Evolutionary conservation across 2,888 invertebrate species (phyloP), one percentile per base, ranked within the genome.

Genomic region (Diplazon laetatorius): DNA sequence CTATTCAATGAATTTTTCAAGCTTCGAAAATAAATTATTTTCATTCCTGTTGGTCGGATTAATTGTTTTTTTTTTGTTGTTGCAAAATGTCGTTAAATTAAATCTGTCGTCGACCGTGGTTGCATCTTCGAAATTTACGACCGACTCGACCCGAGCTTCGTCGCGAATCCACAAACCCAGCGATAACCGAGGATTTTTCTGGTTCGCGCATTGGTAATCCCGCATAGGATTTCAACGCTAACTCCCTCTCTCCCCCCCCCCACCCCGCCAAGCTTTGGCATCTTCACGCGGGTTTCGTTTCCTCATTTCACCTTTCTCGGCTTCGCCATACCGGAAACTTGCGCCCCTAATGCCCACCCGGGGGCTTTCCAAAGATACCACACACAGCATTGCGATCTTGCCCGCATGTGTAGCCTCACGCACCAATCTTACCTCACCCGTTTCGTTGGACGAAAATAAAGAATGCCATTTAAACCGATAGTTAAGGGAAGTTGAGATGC

Each of bases 401-500:
- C 48, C 35, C 68, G 35, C 25, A 25, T 66, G 30, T 63, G 20
- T 5, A n/a, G n/a, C n/a, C n/a, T 6, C 35, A 55, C 35, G 10
- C 10, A 39, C 65, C 35, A 48, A 63, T 68, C 16, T 50, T 42
- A 48, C 55, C 52, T 74, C 48, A 60, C 50, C 22, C 50, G 4
- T 44, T 55, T 68, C 71, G 65, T 25, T 74, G 73, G n/a, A n/a
- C n/a, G n/a, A n/a, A 70, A 84, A 83, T 82, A 82, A 84, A 85
- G 84, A 85, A 81, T 84, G 82, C 75, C 80, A 81, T 83, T 87
- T 84, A 83, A 83, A 76, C 78, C 81, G 87, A 85, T 79, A 83
- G 85, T 86, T 86, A 82, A 86, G 82, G 80, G 82, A 82, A 84
- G 85, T 86, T 86, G n/a, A 83, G 82, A 80, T 75, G 83, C 76